A percentile compares a stretch with the other conserved stretches of the same genome.
Conservation (phyloP, 1,140 invertebrate species). For the Asobara japonica region DNA sequence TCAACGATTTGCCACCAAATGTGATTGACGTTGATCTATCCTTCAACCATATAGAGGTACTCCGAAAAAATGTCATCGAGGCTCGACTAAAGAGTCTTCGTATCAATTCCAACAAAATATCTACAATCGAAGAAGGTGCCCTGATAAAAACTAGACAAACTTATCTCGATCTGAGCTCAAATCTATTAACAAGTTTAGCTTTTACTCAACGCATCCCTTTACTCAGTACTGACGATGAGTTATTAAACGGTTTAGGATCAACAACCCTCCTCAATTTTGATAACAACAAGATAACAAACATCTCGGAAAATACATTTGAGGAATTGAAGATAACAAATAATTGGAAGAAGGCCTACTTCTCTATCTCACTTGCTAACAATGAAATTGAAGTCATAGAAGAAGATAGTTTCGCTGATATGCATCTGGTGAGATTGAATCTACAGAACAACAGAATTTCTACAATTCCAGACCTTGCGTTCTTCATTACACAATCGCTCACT, state of each 20-base stretch:
- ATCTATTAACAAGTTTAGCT: slow-evolving; percentile 37
- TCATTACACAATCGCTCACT: no score
- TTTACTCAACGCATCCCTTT: slow-evolving; percentile 42
- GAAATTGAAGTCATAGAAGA: slow-evolving; percentile 40
- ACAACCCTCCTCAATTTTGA: slow-evolving; percentile 44
- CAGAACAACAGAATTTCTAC: slow-evolving; percentile 42
- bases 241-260: slow-evolving; percentile 35
- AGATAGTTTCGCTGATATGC: slow-evolving; percentile 39
- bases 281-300: slow-evolving; percentile 40
- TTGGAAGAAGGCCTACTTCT: slow-evolving; percentile 38
- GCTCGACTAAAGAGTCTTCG: slow-evolving; percentile 37
- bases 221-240: slow-evolving; percentile 31
- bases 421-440: slow-evolving; percentile 39
- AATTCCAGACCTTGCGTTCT: slow-evolving; percentile 33
- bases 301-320: slow-evolving; percentile 33
- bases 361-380: slow-evolving; percentile 44
- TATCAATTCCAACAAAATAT: slow-evolving; percentile 41
- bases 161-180: slow-evolving; percentile 35
- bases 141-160: slow-evolving; percentile 38
- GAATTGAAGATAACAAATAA: slow-evolving; percentile 34
- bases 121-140: slow-evolving; percentile 43
- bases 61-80: slow-evolving; percentile 38
- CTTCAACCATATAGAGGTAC: slow-evolving; percentile 26
- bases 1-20: slow-evolving; percentile 46
- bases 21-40: slow-evolving; percentile 40